A percentile compares a stretch with the other conserved stretches of the same genome.
Conservation (phyloP, 2,888 invertebrate genomes). For the Callyntrura guangdongensis region DNA sequence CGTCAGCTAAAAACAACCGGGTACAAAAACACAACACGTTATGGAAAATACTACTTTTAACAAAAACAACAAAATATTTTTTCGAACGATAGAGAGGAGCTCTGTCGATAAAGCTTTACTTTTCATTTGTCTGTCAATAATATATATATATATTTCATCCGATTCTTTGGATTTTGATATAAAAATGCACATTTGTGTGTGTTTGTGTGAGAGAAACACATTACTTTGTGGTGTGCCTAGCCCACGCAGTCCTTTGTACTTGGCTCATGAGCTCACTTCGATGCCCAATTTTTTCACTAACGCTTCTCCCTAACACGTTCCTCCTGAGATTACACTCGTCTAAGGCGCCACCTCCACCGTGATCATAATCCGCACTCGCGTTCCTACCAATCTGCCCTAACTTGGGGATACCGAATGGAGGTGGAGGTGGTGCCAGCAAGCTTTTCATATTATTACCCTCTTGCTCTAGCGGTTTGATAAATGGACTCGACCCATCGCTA, state of each 20-base stretch:
- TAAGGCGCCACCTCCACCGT: constrained; percentile 74
- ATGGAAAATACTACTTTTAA: constrained; percentile 36
- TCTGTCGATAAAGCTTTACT: constrained; percentile 69
- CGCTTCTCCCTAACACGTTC: constrained; percentile 88
- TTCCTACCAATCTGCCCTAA: constrained; percentile 78
- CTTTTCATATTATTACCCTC: constrained; percentile 55
- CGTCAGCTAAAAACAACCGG: constrained; percentile 88
- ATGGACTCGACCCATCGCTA: constrained; percentile 55
- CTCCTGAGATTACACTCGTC: constrained; percentile 66
- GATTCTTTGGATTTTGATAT: constrained; percentile 34
- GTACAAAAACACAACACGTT: constrained; percentile 27
- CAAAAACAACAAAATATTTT: constrained; percentile 10
- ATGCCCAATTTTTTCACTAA: constrained; percentile 94
- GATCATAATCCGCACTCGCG: constrained; percentile 78
- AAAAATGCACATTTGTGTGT: constrained; percentile 12
- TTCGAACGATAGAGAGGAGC: constrained; percentile 47
- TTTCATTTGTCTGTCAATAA: constrained; percentile 8
- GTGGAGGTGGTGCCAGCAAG: constrained; percentile 60
- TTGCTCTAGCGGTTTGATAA: constrained; percentile 71
- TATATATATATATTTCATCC: constrained; percentile 25
- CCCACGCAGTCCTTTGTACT: constrained; percentile 93
- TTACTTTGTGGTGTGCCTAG: constrained; percentile 94
- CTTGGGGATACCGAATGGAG: constrained; percentile 65
- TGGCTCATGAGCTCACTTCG: constrained; percentile 94
- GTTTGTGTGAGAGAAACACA: not conserved